These are phyloP conservation scores for Pachyramphus minor DNA, from an alignment of 2,113 vertebrate genomes.

Conservation along the genomic window DNA sequence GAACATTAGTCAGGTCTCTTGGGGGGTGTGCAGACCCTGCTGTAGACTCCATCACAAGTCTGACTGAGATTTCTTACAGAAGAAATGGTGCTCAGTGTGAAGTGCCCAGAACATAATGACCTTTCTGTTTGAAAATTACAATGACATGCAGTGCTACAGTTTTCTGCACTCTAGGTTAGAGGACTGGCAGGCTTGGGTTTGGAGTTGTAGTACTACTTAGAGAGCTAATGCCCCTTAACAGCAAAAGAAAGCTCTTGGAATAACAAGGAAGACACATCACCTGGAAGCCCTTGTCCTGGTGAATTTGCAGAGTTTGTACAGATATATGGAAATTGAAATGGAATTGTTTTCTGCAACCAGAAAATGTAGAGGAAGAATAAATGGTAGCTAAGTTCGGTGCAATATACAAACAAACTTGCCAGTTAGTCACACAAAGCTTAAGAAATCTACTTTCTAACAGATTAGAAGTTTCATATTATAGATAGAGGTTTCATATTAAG, in stretches of 20 bases:
- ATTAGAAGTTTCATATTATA: neutral
- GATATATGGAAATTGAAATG: neutral
- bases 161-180: neutral
- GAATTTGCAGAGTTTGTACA: neutral
- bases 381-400: neutral
- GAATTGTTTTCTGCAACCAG: neutral
- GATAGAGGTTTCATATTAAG: neutral
- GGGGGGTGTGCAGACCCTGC: neutral
- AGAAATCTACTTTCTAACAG: neutral
- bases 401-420: neutral
- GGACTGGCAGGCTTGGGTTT: neutral
- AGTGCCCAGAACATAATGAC: neutral
- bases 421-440: neutral
- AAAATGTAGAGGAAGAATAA: neutral
- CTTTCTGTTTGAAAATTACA: neutral
- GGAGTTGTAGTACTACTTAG: neutral
- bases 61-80: neutral
- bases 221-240: neutral
- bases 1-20: neutral
- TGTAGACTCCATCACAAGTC: neutral
- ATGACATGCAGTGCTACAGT: neutral
- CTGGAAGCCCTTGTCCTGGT: neutral
- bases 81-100: neutral
- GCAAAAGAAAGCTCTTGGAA: neutral
- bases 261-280: neutral